Conservation (phyloP, 2,797 vertebrate genomes). For the Enteromius anoplus region DNA sequence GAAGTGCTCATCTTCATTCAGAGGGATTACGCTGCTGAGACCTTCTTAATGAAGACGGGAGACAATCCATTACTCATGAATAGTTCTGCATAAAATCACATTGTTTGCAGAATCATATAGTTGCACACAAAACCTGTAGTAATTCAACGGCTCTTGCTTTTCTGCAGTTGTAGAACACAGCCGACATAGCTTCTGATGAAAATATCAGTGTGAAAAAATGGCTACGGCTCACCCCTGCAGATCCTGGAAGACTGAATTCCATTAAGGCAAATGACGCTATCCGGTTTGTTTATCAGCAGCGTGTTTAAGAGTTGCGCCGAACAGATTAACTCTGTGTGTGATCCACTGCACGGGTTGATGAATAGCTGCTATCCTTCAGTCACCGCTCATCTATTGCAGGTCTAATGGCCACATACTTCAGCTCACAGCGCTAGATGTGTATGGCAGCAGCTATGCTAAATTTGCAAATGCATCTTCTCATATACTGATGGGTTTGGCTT, state of each 20-base stretch:
- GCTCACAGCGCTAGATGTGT: neutral
- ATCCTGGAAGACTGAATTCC: neutral
- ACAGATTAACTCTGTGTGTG: constrained; percentile 20
- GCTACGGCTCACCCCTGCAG: constrained; percentile 15
- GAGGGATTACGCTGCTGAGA: constrained; percentile 34
- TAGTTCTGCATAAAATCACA: constrained; percentile 16
- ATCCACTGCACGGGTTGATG: constrained; percentile 11
- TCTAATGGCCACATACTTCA: constrained; percentile 20
- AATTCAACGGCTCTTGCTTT: constrained; percentile 8
- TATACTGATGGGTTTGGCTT: neutral
- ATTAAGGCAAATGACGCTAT: constrained; percentile 20
- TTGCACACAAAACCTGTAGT: constrained; percentile 15
- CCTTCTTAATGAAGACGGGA: constrained; percentile 34
- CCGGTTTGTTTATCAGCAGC: constrained; percentile 17
- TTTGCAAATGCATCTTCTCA: neutral
- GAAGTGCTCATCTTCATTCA: constrained; percentile 22
- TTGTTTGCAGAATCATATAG: constrained; percentile 21
- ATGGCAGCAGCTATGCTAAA: neutral
- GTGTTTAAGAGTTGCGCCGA: constrained; percentile 11
- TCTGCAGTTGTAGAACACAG: neutral
- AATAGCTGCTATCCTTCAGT: constrained; percentile 27
- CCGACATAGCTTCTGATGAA: constrained; percentile 3
- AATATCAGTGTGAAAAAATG: constrained; percentile 34
- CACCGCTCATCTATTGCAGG: constrained; percentile 16
- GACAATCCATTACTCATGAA: constrained; percentile 22